phyloP scores from a whole-genome alignment of 2,888 invertebrate species.

The Ceriagrion tenellum region DNA sequence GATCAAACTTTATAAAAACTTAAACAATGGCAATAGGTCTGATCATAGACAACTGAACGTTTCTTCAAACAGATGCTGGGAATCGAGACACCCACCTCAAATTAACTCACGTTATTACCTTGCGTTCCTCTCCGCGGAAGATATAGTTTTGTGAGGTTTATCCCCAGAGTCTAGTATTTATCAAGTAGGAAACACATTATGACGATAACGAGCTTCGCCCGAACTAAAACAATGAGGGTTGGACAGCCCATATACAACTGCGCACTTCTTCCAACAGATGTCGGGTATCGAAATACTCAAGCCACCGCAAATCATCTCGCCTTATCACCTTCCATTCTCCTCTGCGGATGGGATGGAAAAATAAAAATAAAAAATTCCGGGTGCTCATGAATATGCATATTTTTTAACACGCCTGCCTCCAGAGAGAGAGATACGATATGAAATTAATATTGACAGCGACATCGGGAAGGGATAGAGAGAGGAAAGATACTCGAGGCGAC shows the following conservation, averaged over 20 bases:
- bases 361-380: not conserved
- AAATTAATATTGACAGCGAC: constrained; percentile 25
- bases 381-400: not conserved
- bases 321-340: not conserved
- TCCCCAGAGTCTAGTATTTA: too few relatives aligned
- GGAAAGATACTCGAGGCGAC: not conserved
- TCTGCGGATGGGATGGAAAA: not conserved
- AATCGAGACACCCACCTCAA: too few relatives aligned
- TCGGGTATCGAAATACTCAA: not conserved
- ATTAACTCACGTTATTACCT: too few relatives aligned
- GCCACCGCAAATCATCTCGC: not conserved
- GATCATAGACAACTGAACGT: too few relatives aligned
- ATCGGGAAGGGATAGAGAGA: not conserved
- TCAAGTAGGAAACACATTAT: too few relatives aligned
- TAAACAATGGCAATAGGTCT: too few relatives aligned
- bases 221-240: too few relatives aligned
- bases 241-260: not conserved
- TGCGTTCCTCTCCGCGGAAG: too few relatives aligned
- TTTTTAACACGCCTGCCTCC: not conserved
- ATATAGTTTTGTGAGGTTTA: too few relatives aligned
- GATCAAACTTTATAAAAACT: too few relatives aligned
- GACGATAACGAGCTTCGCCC: too few relatives aligned
- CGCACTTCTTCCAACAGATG: not conserved
- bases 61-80: too few relatives aligned
- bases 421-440: not conserved